Base-by-base conservation (phyloP, 2,113 vertebrate genomes). In the Gallinago jamesoni region DNA sequence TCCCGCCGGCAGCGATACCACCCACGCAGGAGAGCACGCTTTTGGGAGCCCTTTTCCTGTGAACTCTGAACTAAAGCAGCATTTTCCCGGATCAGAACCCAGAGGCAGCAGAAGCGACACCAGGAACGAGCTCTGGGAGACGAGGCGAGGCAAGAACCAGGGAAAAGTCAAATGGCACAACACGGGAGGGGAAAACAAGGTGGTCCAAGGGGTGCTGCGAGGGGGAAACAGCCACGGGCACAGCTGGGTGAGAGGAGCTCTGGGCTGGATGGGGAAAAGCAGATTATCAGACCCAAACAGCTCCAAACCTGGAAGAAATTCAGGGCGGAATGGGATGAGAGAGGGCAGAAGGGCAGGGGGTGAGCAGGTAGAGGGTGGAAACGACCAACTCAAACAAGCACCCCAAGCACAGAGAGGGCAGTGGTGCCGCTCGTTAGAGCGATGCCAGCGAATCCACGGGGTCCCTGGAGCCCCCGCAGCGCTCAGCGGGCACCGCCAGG, bases 1-100 rank as follows among this genome's bases (percentile, higher is more conserved):
- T 25, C 59, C 73, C 3, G 2, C 19, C 3, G 0, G 6, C 0
- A 25, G 70, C 0, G 35, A 50, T 20, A 13, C 0, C 14, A 24
- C 35, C 30, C 17, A 8, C 64, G 7, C 35, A 21, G 31, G 55
- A 66, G 60, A 39, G 1, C 1, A 13, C 12, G 25, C 50, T 27
- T 14, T 15, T 8, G 50, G 50, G 14, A 52, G 50, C 50, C 25
- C 25, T 52, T 53, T 35, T 48, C 77, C 69, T 41, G 15, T 5
- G 6, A 52, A 27, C 50, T 15, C 50, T 27, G 50, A 27, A 8
- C 25, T 27, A 15, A 18, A 17, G 35, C 15, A 69, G 5, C 3
- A 1, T 33, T 64, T 64, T 64, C 72, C 73, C 64, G 6, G 20
- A 43, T 2, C 23, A 16, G 43, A 69, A 52, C 18, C 70, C 20